Base-by-base conservation (phyloP, 2,888 invertebrate species). In the Biston betularia region DNA sequence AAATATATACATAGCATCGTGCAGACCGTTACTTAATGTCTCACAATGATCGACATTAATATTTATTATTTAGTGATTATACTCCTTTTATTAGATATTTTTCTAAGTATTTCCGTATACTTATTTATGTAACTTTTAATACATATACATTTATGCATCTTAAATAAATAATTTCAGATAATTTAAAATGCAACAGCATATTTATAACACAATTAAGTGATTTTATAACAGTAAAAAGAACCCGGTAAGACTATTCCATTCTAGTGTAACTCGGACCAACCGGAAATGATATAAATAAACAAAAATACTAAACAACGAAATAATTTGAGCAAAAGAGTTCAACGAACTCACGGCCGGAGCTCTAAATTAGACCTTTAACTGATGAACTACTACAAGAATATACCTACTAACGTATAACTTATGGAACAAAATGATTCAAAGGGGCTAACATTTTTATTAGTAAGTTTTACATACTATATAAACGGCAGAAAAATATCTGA, bases 241-340 rank as follows among this genome's bases (percentile, higher is more conserved):
- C 24, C 12, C 0, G 44, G 12, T 12, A 11, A 44, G 44, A 44
- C 44, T 12, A 6, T 12, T 44, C 3, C 12, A 0, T 44, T 44
- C 4, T 33, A 33, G 10, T 10, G 6, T 49, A 24, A 24, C 33
- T 24, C 2, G 11, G 24, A 24, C 6, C 6, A 40, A 42, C n/a
- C 44, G 6, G 14, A 15, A 10, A 44, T 3, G 2, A 46, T 15
- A 3, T 9, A 46, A 46, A 10, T 3, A 46, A 46, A 46, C 15
- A 9, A 46, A 45, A 12, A n/a, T 6, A 6, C 6, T 6, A 12
- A 0, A 5, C 12, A n/a, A n/a, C 46, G 5, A 11, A 48, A 1
- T 24, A 5, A 24, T 40, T 48, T n/a, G 14, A 66, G 35, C 59
- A 63, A 60, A 63, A 55, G 63, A 63, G 63, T 67, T 67, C 67